Base-by-base conservation (phyloP, 2,113 vertebrate species). In the Enhydra lutris region DNA sequence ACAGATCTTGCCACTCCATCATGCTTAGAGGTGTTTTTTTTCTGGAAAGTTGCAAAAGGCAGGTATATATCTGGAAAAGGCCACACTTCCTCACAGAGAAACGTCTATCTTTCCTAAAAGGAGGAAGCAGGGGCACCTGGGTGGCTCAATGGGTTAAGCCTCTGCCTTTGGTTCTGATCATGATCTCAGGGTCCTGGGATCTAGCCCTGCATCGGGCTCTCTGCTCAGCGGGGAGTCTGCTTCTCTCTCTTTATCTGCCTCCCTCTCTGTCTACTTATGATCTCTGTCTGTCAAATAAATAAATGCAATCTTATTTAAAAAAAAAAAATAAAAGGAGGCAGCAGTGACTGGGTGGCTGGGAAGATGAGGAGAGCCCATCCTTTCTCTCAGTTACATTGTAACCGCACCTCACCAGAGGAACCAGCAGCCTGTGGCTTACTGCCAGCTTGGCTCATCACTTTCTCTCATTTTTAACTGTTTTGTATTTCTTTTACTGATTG, bases 11-110 rank as follows among this genome's bases (percentile, higher is more conserved):
- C n/a, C 45, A 97, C 6, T 10, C 86, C 74, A 61, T 97, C 81
- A 10, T 82, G 94, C 81, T 52, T 78, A 52, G 7, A 76, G 20
- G n/a, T 97, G 91, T 59, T 97, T 97, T 94, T 83, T 93, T 96
- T 93, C 92, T 76, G 23, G 95, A 4, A 95, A 97, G 81, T 4
- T 55, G 14, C 90, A 63, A 50, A 95, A 91, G 69, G 78, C 52
- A 63, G 24, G 13, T 47, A 24, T 55, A 18, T 34, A 81, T 36
- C 20, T 91, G 82, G 4, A 34, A 97, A 89, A 87, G 95, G 36
- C 65, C 29, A 65, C 34, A 88, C 91, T 59, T 63, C 88, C 29
- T 24, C 17, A 69, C 67, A 45, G 71, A 96, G 67, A 1, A 0
- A 84, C 1, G 11, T 39, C 65, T 84, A 26, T 36, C 29, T 61